Percentiles rank a stretch among this genome's conserved stretches.
Conservation (phyloP, 2,113 vertebrate genomes). For the Lampris incognitus region DNA sequence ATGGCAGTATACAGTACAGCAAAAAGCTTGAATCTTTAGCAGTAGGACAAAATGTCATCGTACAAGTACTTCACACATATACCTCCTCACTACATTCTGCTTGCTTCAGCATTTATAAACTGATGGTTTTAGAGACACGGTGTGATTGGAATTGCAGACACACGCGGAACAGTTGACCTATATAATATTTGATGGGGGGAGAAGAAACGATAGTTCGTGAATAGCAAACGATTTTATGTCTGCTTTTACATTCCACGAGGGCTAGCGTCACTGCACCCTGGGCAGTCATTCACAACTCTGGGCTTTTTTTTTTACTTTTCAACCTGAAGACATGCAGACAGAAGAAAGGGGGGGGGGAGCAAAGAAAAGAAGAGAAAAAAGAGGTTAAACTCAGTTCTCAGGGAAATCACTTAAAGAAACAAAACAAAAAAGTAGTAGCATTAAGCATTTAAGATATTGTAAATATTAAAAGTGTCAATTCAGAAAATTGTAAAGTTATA, state of each 20-base stretch:
- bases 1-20: conserved; percentile 45
- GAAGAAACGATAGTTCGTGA: conserved; percentile 29
- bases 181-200: conserved; percentile 6
- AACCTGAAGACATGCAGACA: conserved; percentile 69
- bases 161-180: conserved; percentile 1
- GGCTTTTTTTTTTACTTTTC: conserved; percentile 40
- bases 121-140: conserved; percentile 50
- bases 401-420: conserved; percentile 97
- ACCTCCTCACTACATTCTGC: conserved; percentile 73
- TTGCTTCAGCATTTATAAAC: conserved; percentile 75
- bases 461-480: conserved; percentile 98
- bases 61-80: conserved; percentile 81
- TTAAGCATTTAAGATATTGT: conserved; percentile 98
- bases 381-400: conserved; percentile 91
- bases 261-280: conserved; percentile 60
- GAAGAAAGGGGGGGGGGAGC: conserved; percentile 58
- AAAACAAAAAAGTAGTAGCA: conserved; percentile 89
- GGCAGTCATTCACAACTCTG: conserved; percentile 73
- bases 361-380: conserved; percentile 79
- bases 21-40: conserved; percentile 52
- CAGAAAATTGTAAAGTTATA: conserved; percentile 99
- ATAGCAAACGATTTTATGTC: conserved; percentile 54
- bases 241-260: conserved; percentile 77
- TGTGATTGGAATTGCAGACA: conserved; percentile 46
- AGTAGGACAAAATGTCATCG: conserved; percentile 62